phyloP scores from a whole-genome alignment of 1,140 invertebrate species.

The Aricia agestis region DNA sequence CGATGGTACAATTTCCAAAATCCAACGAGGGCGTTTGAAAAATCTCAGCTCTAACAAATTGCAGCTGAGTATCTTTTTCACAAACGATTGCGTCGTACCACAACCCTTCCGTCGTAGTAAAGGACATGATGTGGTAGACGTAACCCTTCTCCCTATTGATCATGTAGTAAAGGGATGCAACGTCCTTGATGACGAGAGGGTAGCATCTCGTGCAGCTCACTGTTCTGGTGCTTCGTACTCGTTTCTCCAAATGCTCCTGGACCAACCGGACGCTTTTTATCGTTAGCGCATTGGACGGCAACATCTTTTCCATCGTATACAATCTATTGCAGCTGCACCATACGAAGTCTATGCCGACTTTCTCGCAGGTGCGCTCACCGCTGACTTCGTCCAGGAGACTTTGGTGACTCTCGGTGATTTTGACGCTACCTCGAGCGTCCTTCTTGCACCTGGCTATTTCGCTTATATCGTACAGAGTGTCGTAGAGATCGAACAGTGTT shows the following conservation, averaged over 20 bases:
- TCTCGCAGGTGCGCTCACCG: conserved; percentile 82
- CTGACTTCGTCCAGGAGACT: conserved; percentile 82
- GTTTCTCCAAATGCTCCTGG: conserved; percentile 36
- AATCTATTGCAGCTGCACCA: conserved; percentile 86
- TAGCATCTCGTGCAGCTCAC: conserved; percentile 48
- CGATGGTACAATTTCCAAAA: conserved; percentile 45
- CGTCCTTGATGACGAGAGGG: conserved; percentile 37
- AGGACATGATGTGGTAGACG: conserved; percentile 52
- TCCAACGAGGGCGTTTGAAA: conserved; percentile 47
- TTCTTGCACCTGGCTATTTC: conserved; percentile 57
- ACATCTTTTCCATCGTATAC: conserved; percentile 42
- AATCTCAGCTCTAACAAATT: conserved; percentile 43
- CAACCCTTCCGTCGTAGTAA: conserved; percentile 46
- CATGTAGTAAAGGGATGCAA: conserved; percentile 57
- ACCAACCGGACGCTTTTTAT: conserved; percentile 47
- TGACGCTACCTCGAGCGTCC: conserved; percentile 56
- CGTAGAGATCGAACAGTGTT: conserved; percentile 86
- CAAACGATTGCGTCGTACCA: conserved; percentile 54
- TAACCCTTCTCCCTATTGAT: conserved; percentile 43
- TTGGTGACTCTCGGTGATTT: conserved; percentile 78
- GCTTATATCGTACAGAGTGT: conserved; percentile 73
- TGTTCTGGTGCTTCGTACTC: conserved; percentile 38
- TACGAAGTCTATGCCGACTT: conserved; percentile 84
- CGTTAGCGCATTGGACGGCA: conserved; percentile 40
- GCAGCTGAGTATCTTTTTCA: conserved; percentile 29